Conservation (phyloP, 2,888 invertebrate species). For the Monoplex corrugatus region DNA sequence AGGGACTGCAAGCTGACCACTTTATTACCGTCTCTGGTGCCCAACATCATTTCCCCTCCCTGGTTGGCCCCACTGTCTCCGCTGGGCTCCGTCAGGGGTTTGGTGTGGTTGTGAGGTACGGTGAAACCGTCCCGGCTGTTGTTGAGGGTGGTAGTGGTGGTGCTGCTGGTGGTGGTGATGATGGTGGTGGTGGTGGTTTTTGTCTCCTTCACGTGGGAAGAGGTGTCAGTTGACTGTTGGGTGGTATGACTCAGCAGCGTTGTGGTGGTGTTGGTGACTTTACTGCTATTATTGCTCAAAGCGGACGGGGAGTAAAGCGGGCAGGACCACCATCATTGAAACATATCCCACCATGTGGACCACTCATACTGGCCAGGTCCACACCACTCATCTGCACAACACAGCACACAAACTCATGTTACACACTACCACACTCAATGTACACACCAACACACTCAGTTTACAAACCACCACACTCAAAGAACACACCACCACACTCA, state of each 20-base stretch:
- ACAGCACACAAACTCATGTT: too few relatives aligned
- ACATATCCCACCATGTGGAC: neutral
- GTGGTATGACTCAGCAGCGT: constrained; percentile 24
- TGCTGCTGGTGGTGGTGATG: constrained; percentile 59
- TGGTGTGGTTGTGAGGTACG: constrained; percentile 40
- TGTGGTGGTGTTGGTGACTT: constrained; percentile 43
- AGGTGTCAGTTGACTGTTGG: constrained; percentile 5
- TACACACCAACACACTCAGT: too few relatives aligned
- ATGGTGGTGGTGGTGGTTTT: constrained; percentile 58
- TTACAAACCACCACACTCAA: too few relatives aligned
- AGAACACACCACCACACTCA: too few relatives aligned
- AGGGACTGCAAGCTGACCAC: constrained; percentile 76
- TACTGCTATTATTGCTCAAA: constrained; percentile 29
- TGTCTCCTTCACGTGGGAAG: constrained; percentile 60
- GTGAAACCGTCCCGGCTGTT: neutral
- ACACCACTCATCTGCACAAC: neutral
- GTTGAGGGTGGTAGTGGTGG: neutral
- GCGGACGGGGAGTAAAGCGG: too few relatives aligned
- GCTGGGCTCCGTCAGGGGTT: constrained; percentile 49
- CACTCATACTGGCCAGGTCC: neutral
- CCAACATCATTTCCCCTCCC: neutral
- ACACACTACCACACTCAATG: too few relatives aligned
- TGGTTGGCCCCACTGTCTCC: constrained; percentile 40
- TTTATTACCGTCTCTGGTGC: constrained; percentile 47
- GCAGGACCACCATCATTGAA: too few relatives aligned